Evolutionary conservation across 2,113 vertebrate genomes (phyloP).

Genomic region (Herpetotheres cachinnans): DNA sequence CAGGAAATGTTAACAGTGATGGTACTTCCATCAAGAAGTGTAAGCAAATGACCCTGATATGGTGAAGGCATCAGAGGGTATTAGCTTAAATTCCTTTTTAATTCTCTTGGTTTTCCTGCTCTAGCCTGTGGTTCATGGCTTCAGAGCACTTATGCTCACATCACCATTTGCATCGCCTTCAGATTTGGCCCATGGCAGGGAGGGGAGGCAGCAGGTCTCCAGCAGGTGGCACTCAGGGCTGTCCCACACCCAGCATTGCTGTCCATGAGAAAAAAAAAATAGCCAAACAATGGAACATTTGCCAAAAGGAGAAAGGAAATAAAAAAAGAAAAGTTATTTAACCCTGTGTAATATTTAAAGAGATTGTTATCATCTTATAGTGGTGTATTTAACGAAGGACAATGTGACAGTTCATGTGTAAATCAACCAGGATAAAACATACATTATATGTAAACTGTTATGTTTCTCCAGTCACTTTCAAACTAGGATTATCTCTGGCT

Average conservation of each 20-base stretch:
- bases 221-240: constrained; percentile 63
- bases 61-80: neutral
- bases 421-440: constrained; percentile 49
- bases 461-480: constrained; percentile 55
- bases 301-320: constrained; percentile 41
- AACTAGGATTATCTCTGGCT: constrained; percentile 50
- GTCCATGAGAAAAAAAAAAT: neutral
- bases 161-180: neutral
- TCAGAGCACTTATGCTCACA: neutral
- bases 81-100: neutral
- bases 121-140: neutral
- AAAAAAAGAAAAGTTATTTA: constrained; percentile 41
- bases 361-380: constrained; percentile 53
- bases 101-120: neutral
- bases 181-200: neutral
- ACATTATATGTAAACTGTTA: constrained; percentile 42
- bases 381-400: constrained; percentile 21
- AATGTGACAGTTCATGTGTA: constrained; percentile 46
- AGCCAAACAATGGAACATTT: constrained; percentile 60
- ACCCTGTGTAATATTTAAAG: constrained; percentile 54
- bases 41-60: neutral
- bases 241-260: neutral
- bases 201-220: constrained; percentile 16
- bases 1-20: neutral
- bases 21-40: neutral